Base-by-base conservation (phyloP, 1,140 invertebrate genomes). In the Eulimnadia texana region DNA sequence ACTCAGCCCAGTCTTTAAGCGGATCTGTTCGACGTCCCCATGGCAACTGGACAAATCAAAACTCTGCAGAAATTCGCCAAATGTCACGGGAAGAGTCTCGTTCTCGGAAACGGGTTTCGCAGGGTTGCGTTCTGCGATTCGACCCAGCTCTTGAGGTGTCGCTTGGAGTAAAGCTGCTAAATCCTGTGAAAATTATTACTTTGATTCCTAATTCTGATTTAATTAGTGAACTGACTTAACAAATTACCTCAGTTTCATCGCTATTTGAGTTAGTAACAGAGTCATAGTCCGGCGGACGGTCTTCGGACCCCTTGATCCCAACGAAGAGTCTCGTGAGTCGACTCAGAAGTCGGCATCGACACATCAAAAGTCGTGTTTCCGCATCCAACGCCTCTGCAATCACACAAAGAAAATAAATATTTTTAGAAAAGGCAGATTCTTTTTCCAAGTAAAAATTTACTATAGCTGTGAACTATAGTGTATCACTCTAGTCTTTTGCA, bases 231-330 rank as follows among this genome's bases (percentile, higher is more conserved):
- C 19, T 33, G 22, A 19, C 13, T 60, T 25, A 9, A n/a, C 16
- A 10, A 16, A 60, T 2, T 61, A 61, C 60, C 16, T 54, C 20
- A 13, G 53, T 16, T 28, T 23, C 24, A 54, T 22, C 16, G n/a
- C 24, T 10, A 20, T 50, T 33, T 33, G 50, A 25, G 19, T 19
- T 47, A 27, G 50, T 33, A 22, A 61, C 52, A 2, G 50, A 6
- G 13, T 19, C 60, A 28, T 61, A 61, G 33, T 61, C 60, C 13
- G 60, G 60, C 23, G 60, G 60, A 16, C 11, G 50, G 13, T 23
- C 27, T 28, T 61, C 19, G 23, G 42, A 52, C 3, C 10, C 51
- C 53, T 61, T 33, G 10, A 61, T 25, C 3, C 19, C 24, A 10
- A 42, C 27, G 60, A 53, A 61, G 25, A 52, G 42, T 19, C 53